Conservation (phyloP, 2,888 invertebrate species). For the Aphelenchoides bicaudatus region DNA sequence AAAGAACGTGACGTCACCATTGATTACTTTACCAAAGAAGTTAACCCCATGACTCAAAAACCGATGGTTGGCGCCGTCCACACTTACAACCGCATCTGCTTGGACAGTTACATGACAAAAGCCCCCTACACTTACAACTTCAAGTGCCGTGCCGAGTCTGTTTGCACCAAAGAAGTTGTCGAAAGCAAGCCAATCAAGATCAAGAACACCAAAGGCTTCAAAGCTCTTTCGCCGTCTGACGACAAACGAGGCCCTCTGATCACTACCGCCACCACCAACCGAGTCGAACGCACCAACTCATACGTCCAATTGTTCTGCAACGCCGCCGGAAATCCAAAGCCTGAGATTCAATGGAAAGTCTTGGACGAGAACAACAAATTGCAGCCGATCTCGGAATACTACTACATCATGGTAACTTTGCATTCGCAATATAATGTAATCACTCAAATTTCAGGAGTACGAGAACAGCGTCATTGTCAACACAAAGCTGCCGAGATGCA, state of each 20-base stretch:
- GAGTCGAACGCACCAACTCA: constrained; percentile 36
- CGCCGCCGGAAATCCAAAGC: constrained; percentile 34
- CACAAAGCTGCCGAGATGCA: too few species aligned
- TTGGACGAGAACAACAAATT: constrained; percentile 32
- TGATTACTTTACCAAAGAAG: not conserved
- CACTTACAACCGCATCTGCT: constrained; percentile 29
- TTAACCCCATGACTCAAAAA: constrained; percentile 6
- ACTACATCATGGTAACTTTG: too few species aligned
- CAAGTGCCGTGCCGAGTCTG: constrained; percentile 30
- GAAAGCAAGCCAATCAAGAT: constrained; percentile 12
- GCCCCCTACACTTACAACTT: constrained; percentile 15
- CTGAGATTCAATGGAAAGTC: constrained; percentile 32
- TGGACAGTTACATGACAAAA: constrained; percentile 25
- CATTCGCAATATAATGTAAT: too few species aligned
- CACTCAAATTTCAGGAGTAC: too few species aligned
- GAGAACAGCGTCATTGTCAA: too few species aligned
- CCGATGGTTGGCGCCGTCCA: constrained; percentile 28
- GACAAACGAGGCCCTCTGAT: constrained; percentile 28
- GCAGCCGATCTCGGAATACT: too few species aligned
- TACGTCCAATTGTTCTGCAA: constrained; percentile 31
- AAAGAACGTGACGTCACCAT: constrained; percentile 26
- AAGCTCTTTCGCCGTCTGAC: not conserved
- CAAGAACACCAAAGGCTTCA: not conserved
- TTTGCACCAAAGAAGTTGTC: constrained; percentile 11
- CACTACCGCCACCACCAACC: constrained; percentile 33